A percentile compares a stretch with the other conserved stretches of the same genome.
These are phyloP conservation scores for Tethea ocularis DNA, from an alignment of 2,888 invertebrate species.

Conservation along the genomic window DNA sequence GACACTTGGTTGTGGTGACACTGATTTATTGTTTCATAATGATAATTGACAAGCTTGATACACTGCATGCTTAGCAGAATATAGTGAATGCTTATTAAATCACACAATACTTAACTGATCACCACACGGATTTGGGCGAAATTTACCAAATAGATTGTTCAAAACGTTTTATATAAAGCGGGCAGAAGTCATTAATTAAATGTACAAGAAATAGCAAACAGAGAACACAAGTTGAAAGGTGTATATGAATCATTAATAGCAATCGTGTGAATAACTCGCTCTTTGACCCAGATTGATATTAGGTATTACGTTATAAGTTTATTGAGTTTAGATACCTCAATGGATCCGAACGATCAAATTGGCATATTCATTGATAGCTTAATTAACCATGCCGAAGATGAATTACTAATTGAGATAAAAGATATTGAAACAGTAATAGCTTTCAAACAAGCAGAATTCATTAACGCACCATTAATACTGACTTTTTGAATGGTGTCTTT, in stretches of 20 bases:
- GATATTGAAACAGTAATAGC: not conserved
- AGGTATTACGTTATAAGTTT: not conserved
- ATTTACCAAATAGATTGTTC: too few relatives aligned
- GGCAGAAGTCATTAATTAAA: too few relatives aligned
- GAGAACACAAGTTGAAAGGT: not conserved
- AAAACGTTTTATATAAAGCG: too few relatives aligned
- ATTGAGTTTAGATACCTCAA: not conserved
- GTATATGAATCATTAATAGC: not conserved
- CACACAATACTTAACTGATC: too few relatives aligned
- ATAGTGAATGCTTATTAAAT: too few relatives aligned
- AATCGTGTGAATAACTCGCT: not conserved
- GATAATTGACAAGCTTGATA: too few relatives aligned
- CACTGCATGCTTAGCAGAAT: too few relatives aligned
- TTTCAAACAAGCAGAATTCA: not conserved
- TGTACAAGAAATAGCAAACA: not conserved
- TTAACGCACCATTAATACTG: not conserved
- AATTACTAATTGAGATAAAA: not conserved
- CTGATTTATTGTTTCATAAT: too few relatives aligned
- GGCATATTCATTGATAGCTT: not conserved
- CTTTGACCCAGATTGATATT: not conserved
- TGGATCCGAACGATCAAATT: not conserved
- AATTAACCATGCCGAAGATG: constrained; percentile 1
- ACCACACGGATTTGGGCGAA: too few relatives aligned
- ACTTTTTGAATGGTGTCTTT: not conserved
- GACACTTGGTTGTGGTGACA: too few relatives aligned